Evolutionary conservation across 2,888 invertebrate species (phyloP).

Genomic region (Agrotis ipsilon): DNA sequence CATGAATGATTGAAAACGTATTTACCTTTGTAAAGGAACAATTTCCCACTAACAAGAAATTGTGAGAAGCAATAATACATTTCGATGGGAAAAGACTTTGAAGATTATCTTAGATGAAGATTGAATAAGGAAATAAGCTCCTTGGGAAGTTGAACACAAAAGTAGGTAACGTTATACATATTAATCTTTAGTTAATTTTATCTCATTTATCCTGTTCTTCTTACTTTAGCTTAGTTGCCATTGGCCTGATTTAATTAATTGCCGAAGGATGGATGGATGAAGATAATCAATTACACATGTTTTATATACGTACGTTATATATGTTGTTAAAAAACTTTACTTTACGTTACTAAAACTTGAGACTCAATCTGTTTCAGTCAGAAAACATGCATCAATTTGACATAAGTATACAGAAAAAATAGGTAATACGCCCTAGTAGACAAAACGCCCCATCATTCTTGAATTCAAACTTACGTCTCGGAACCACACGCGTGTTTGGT

Average conservation of each 20-base stretch:
- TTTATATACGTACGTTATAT: no score
- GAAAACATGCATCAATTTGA: no score
- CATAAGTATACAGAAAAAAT: no score
- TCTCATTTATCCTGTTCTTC: conserved; percentile 21
- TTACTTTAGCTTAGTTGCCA: background rate
- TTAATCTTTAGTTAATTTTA: conserved; percentile 31
- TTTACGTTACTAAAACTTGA: background rate
- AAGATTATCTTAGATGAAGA: conserved; percentile 40
- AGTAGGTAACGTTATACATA: conserved; percentile 21
- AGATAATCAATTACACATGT: no score
- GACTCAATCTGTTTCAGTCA: no score
- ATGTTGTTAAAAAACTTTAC: background rate
- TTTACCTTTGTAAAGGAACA: conserved; percentile 23
- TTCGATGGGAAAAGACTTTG: conserved; percentile 22
- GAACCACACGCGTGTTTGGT: no score
- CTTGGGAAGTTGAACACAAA: conserved; percentile 36
- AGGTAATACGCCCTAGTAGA: no score
- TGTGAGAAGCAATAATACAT: conserved; percentile 32
- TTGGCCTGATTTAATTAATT: background rate
- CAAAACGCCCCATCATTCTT: no score
- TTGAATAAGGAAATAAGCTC: conserved; percentile 38
- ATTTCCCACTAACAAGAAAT: conserved; percentile 22
- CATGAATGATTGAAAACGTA: conserved; percentile 22
- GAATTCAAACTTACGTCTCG: no score
- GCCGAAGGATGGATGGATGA: background rate